Evolutionary conservation across 2,113 vertebrate genomes (phyloP).

Genomic region (Cottus gobio): DNA sequence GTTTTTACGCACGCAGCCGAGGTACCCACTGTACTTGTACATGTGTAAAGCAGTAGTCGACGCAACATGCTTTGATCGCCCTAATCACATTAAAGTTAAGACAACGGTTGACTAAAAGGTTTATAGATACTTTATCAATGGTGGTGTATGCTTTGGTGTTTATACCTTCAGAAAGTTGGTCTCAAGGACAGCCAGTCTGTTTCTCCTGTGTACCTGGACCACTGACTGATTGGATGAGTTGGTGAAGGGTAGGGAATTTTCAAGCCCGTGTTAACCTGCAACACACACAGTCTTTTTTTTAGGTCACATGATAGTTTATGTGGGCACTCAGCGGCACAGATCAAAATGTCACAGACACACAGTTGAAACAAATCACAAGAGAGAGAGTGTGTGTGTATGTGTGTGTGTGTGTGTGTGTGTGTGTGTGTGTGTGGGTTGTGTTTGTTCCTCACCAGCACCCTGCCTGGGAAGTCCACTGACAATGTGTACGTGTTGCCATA

Average conservation of each 20-base stretch:
- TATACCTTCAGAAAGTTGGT: constrained; percentile 40
- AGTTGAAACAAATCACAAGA: too few species aligned
- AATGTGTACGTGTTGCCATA: constrained; percentile 10
- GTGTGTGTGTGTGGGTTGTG: constrained; percentile 2
- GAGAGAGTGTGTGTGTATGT: neutral
- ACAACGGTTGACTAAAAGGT: too few species aligned
- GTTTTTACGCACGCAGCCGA: too few species aligned
- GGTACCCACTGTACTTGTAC: too few species aligned
- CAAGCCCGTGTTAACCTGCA: constrained; percentile 7
- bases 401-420: constrained; percentile 4
- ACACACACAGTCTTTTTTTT: neutral
- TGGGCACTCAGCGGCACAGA: too few species aligned
- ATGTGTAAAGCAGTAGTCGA: too few species aligned
- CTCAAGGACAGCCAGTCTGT: constrained; percentile 29
- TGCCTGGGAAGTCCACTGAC: constrained; percentile 1
- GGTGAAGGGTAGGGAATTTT: constrained; percentile 7
- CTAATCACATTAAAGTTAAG: neutral
- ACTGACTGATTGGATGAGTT: neutral
- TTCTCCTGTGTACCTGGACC: constrained; percentile 8
- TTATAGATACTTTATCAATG: too few species aligned
- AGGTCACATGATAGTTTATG: too few species aligned
- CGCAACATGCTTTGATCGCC: neutral
- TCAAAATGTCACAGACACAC: too few species aligned
- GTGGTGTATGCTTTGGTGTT: neutral
- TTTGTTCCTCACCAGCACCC: constrained; percentile 35